A percentile compares a stretch with the other conserved stretches of the same genome.
phyloP scores from a whole-genome alignment of 2,113 vertebrate species.

The Piprites chloris region DNA sequence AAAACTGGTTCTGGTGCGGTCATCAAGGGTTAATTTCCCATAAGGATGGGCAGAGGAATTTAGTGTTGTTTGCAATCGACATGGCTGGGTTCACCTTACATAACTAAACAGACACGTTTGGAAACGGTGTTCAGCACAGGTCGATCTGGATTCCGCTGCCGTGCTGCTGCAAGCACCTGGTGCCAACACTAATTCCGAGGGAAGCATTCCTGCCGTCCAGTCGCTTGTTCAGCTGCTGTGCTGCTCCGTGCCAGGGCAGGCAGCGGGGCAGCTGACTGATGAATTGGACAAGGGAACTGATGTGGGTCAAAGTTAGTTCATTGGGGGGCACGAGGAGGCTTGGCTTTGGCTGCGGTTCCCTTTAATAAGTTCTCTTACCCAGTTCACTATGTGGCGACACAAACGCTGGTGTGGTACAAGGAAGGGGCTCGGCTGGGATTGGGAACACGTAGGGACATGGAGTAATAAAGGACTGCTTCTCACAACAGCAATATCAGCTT shows the following conservation, averaged over 20 bases:
- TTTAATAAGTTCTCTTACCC: neutral
- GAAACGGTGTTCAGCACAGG: neutral
- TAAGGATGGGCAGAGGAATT: neutral
- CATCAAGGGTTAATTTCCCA: neutral
- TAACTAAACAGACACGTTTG: neutral
- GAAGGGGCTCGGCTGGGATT: rapidly evolving
- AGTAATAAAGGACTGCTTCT: neutral
- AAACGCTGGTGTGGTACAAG: neutral
- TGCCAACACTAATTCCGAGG: neutral
- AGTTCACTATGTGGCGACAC: neutral
- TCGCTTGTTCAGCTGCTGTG: neutral
- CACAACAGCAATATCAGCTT: neutral
- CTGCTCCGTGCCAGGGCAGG: neutral
- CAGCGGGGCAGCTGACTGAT: neutral
- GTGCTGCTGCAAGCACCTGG: rapidly evolving
- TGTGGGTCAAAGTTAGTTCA: neutral
- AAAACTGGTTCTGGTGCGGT: neutral
- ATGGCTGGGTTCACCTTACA: neutral
- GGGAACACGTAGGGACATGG: rapidly evolving
- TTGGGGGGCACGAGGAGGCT: neutral
- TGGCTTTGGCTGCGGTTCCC: neutral
- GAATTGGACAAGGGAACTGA: neutral
- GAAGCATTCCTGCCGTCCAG: neutral
- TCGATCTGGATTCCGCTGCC: neutral
- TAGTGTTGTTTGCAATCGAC: neutral